Evolutionary conservation across 2,113 vertebrate genomes (phyloP), one percentile per base, ranked within the genome.

Genomic region (Plotosus lineatus): DNA sequence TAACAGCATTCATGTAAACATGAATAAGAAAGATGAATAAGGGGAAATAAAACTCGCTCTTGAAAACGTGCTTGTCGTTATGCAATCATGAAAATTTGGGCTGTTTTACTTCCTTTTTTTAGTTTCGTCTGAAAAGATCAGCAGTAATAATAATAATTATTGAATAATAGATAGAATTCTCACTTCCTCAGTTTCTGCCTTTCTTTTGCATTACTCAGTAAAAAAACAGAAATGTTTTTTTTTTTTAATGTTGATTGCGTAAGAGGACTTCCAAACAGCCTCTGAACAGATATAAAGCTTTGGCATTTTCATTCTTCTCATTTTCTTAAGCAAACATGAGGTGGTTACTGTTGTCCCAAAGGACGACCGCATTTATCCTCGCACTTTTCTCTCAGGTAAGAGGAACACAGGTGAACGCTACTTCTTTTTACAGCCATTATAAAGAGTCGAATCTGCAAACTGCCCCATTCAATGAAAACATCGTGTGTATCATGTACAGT

Each of bases 341-440:
- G 69, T 58, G 33, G 7, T 66, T 40, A 5, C 36, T 38, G 42
- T 11, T 69, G 48, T 78, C 38, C 11, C n/a, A 14, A 36, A 23
- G 79, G 69, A 36, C 73, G 74, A 17, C 86, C 15, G 85, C 77
- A n/a, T 80, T 79, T 61, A 80, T 90, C 75, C n/a, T 90, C 69
- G 46, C 63, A 17, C 0, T 86, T 69, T 80, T 74, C 3, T 81
- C 78, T 40, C 90, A 92, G 91, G 92, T 93, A 89, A 77, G 81
- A 83, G 17, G 31, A 42, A 75, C 69, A 31, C 19, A 14, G 36
- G n/a, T n/a, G n/a, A n/a, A n/a, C n/a, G n/a, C n/a, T n/a, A n/a
- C n/a, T n/a, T n/a, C n/a, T n/a, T n/a, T n/a, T n/a, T n/a, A n/a
- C n/a, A n/a, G n/a, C n/a, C n/a, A n/a, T n/a, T n/a, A n/a, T n/a